phyloP scores from a whole-genome alignment of 2,888 invertebrate species.

The Cryptops parisi region DNA sequence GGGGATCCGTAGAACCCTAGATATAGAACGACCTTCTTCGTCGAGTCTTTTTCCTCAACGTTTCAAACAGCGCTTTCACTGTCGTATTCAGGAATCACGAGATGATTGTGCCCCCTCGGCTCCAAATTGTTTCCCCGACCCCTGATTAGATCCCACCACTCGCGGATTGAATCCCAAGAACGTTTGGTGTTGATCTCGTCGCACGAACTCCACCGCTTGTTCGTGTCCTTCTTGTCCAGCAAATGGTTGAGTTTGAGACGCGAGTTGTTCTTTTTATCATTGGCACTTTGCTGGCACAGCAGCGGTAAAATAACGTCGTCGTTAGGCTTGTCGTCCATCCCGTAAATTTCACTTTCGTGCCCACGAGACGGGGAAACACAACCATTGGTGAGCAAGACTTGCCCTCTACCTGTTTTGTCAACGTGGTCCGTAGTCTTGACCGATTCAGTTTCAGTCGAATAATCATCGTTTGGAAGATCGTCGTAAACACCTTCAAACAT shows the following conservation, averaged over 20 bases:
- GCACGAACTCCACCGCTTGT: constrained; percentile 17
- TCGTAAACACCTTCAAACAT: background rate
- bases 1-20: no score
- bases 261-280: background rate
- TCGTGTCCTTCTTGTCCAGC: background rate
- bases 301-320: constrained; percentile 9
- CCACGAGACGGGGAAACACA: background rate
- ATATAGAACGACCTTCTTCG: no score
- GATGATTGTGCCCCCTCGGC: background rate
- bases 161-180: constrained; percentile 6
- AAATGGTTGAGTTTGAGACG: constrained; percentile 5
- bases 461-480: background rate
- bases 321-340: background rate
- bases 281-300: background rate
- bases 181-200: constrained; percentile 14
- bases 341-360: background rate
- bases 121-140: background rate
- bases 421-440: no score
- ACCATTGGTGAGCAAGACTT: background rate
- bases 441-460: background rate
- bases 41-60: no score
- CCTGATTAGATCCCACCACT: constrained; percentile 12
- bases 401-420: background rate
- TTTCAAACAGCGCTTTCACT: constrained; percentile 9
- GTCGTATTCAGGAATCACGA: constrained; percentile 9